Base-by-base conservation (phyloP, 2,888 invertebrate species). In the Aelia acuminata region DNA sequence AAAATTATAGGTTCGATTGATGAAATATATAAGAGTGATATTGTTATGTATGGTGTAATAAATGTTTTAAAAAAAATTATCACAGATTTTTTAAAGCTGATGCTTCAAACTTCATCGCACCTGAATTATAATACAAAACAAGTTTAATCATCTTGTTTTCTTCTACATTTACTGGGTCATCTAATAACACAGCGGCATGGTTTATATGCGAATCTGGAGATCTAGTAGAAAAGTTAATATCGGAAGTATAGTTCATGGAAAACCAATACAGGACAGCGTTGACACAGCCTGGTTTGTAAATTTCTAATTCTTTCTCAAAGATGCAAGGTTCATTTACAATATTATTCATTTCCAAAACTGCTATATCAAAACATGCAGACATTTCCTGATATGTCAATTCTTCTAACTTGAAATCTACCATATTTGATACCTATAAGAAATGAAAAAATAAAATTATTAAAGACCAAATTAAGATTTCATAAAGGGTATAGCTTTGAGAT, bases 211-310 rank as follows among this genome's bases (percentile, higher is more conserved):
- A 91, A 88, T 92, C 92, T 88, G 92, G 90, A 89, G 93, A 92
- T 87, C 92, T 92, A 0, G 94, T 94, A 11, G 92, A 92, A 88
- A 94, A 92, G 47, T 91, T 92, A 39, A 91, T 91, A 43, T 92
- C 91, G 87, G 93, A 92, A 90, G 93, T 92, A 39, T 93, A 91
- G 89, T 93, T 92, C 84, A 94, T 92, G n/a, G 92, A 92, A 90
- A 93, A 94, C 94, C 94, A 94, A 90, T 94, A 94, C 35, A 94
- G 91, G 88, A 94, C 92, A 5, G 93, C 94, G 92, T 94, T 94
- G 0, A 93, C 92, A 80, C 91, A 88, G 1, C 94, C 94, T 89
- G 91, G 91, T 80, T 91, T 91, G 22, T 91, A 91, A 22, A 94
- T 91, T 15, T 91, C 22, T 93, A 91, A 85, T 91, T 91, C 7